phyloP scores from a whole-genome alignment of 92 coral and sea anemone genomes.

The Zoanthus sansibaricus region DNA sequence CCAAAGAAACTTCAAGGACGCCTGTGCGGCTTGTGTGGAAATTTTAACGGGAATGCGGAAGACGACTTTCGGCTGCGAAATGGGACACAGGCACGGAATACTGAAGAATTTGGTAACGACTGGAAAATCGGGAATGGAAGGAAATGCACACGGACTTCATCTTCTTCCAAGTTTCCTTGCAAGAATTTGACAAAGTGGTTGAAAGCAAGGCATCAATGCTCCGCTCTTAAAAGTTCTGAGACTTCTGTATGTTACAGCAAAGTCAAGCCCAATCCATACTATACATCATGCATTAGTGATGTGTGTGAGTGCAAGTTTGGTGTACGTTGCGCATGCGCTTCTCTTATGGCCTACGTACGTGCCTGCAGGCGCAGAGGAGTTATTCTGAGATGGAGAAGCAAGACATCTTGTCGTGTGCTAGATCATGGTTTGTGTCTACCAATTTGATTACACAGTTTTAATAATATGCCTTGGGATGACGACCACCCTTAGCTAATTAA shows the following conservation, averaged over 20 bases:
- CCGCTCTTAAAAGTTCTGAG: slow-evolving; percentile 72
- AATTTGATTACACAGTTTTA: too few species aligned
- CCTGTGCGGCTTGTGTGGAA: slow-evolving; percentile 93
- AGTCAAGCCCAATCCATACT: slow-evolving; percentile 77
- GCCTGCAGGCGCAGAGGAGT: slow-evolving; percentile 83
- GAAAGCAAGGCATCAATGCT: slow-evolving; percentile 86
- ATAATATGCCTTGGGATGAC: too few species aligned
- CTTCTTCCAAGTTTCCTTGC: slow-evolving; percentile 58
- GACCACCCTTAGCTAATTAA: too few species aligned
- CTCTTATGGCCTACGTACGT: slow-evolving; percentile 85
- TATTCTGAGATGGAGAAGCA: slow-evolving; percentile 78
- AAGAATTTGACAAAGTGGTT: slow-evolving; percentile 48
- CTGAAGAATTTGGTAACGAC: slow-evolving; percentile 73
- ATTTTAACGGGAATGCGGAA: slow-evolving; percentile 79
- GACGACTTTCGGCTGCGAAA: slow-evolving; percentile 81
- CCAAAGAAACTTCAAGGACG: slow-evolving; percentile 77
- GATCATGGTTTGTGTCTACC: neutral
- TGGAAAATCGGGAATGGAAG: slow-evolving; percentile 80
- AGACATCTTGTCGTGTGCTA: slow-evolving; percentile 74
- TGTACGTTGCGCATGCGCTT: slow-evolving; percentile 80
- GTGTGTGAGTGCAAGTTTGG: slow-evolving; percentile 83
- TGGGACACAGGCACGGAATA: slow-evolving; percentile 70
- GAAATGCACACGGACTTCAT: slow-evolving; percentile 61
- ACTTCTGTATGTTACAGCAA: slow-evolving; percentile 81
- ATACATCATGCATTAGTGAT: slow-evolving; percentile 77